Evolutionary conservation across 2,113 vertebrate species (phyloP), one percentile per base, ranked within the genome.

Genomic region (Pyrgilauda ruficollis): DNA sequence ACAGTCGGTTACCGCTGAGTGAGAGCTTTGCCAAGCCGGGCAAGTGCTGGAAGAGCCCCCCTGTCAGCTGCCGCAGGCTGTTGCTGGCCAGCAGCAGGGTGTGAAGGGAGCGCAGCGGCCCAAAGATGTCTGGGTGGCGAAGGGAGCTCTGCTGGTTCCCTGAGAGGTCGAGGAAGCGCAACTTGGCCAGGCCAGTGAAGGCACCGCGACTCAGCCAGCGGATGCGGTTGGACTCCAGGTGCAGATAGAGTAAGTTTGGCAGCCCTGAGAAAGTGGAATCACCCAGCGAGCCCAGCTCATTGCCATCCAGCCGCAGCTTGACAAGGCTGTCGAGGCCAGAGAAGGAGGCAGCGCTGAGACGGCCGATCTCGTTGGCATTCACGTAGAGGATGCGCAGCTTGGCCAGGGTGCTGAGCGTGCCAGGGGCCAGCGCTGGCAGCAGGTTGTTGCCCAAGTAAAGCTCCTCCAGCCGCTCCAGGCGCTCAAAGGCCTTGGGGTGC

Each of bases 391-490:
- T 98, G 44, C 98, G 98, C 61, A 99, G 96, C 84, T 98, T 99
- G 84, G 96, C 98, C 75, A 99, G 94, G 5, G 98, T 95, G 2
- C 98, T 97, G 67, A 99, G 97, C 5, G 98, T 98, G 89, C 98
- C 98, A 0, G 98, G 96, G 7, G 97, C 96, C 47, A 99, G 87
- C 1, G 90, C 94, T 7, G 98, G 97, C 84, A 99, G 93, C 79
- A 98, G 97, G 93, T 99, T 99, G 93, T 99, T 99, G 52, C 99
- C 99, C 97, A 99, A 88, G 94, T 99, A 99, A 14, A 99, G 98
- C 90, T 99, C 99, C 87, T 99, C 98, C 84, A 99, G 96, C 43
- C 97, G 97, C 16, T 95, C 95, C 50, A 99, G 98, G 41, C 98
- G 98, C 80, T 99, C 98, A 79, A 99, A 99, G 10, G 99, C 98